These are phyloP conservation scores for Protonemura montana DNA, from an alignment of 2,888 invertebrate genomes.

Conservation along the genomic window DNA sequence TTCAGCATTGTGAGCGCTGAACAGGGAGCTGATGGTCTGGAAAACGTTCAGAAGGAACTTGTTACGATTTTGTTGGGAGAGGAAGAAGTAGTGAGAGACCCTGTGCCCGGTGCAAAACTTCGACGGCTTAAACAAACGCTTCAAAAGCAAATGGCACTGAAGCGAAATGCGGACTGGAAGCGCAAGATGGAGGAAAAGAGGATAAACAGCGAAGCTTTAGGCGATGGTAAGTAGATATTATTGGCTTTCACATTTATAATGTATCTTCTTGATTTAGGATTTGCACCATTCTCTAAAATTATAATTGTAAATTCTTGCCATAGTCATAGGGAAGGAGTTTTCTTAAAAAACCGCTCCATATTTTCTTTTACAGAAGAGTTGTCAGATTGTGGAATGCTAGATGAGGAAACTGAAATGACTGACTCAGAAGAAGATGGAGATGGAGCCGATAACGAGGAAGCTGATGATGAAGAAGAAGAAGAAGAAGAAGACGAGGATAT, in stretches of 20 bases:
- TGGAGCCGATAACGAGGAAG: constrained; percentile 50
- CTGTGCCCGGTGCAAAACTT: constrained; percentile 72
- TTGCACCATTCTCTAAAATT: no score
- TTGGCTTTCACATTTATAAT: not conserved
- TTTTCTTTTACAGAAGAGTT: constrained; percentile 39
- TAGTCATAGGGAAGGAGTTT: no score
- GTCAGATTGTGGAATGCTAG: constrained; percentile 44
- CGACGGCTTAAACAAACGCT: constrained; percentile 75
- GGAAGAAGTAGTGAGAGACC: constrained; percentile 51
- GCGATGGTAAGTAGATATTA: not conserved
- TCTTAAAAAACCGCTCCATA: not conserved
- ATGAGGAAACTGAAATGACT: constrained; percentile 50
- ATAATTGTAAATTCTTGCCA: no score
- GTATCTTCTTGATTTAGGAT: not conserved
- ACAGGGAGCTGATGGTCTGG: constrained; percentile 54
- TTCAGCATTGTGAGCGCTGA: constrained; percentile 58
- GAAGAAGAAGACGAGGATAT: constrained; percentile 56
- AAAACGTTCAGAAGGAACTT: constrained; percentile 57
- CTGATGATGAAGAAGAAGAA: constrained; percentile 53
- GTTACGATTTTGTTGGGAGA: constrained; percentile 54
- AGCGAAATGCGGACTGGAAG: constrained; percentile 74
- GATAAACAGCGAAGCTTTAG: constrained; percentile 51
- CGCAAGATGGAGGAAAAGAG: constrained; percentile 59
- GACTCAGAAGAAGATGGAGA: constrained; percentile 54
- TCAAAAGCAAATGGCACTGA: constrained; percentile 73